Base-by-base conservation (phyloP, 2,888 invertebrate genomes). In the Strigamia crassipes region DNA sequence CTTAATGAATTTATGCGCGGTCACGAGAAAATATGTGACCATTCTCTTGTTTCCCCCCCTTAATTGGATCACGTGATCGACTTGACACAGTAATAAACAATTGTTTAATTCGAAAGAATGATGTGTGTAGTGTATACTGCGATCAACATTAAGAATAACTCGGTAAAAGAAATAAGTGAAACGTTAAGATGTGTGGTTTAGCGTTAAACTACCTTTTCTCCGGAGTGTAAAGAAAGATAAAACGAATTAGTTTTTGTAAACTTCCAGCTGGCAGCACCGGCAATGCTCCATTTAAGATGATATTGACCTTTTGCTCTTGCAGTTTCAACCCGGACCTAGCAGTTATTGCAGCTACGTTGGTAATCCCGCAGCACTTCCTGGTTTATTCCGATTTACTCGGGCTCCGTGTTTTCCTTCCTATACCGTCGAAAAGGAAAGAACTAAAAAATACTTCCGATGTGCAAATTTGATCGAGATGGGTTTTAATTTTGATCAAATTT, bases 1-100 rank as follows among this genome's bases (percentile, higher is more conserved):
- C 51, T 51, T 51, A 51, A 51, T 51, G 51, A 51, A 51, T 51
- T 51, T 51, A 51, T 51, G 51, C 51, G 51, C n/a, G 51, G 51
- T 51, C 51, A 51, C 51, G 51, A 51, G 51, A n/a, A 51, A 51
- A 51, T 51, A 51, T 51, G 51, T 51, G 51, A 51, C 51, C n/a
- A n/a, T 51, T 51, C 51, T 51, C 51, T 51, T 18, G n/a, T 51
- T 51, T 51, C n/a, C n/a, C n/a, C n/a, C n/a, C 51, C 51, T 51
- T 51, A 51, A 51, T 51, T 51, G 51, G 51, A 51, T 51, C 51
- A 51, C 51, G 51, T 51, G 51, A 51, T 51, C 51, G 51, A 51
- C n/a, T 51, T 51, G 51, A 51, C 51, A 51, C n/a, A 18, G 51
- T 18, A 51, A 51, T 51, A 51, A 51, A 51, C 51, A 51, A 51